Evolutionary conservation across 2,888 invertebrate species (phyloP).

Genomic region (Alitta virens): DNA sequence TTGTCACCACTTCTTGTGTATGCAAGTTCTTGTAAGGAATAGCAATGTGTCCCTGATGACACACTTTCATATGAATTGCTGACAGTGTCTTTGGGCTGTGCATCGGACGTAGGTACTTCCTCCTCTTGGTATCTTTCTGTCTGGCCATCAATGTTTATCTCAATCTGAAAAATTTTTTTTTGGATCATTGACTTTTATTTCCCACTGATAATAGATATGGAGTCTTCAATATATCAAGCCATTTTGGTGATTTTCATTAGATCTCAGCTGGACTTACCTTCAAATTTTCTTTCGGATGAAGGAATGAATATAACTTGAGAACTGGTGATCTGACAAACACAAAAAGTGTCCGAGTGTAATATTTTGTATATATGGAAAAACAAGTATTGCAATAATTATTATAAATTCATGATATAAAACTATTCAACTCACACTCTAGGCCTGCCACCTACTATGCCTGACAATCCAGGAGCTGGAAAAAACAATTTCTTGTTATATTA

Average conservation of each 20-base stretch:
- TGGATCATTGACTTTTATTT: no score
- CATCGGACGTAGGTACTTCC: conserved; percentile 30
- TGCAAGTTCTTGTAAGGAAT: conserved; percentile 57
- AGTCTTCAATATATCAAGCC: no score
- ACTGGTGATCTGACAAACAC: conserved; percentile 53
- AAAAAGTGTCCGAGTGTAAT: background rate
- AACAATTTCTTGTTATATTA: background rate
- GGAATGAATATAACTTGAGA: conserved; percentile 58
- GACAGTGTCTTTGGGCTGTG: background rate
- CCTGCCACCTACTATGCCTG: conserved; percentile 58
- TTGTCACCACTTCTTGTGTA: conserved; percentile 61
- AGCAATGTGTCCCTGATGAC: conserved; percentile 37
- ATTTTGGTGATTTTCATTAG: background rate
- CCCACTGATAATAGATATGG: no score
- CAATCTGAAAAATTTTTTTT: no score
- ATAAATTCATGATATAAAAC: no score
- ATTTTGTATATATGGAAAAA: background rate
- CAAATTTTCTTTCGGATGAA: conserved; percentile 54
- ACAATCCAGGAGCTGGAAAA: conserved; percentile 59
- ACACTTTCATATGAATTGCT: background rate
- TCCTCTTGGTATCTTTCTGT: conserved; percentile 44
- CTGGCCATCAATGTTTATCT: conserved; percentile 1
- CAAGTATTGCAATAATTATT: no score
- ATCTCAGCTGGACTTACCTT: conserved; percentile 36
- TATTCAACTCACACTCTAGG: conserved; percentile 57